Base-by-base conservation (phyloP, 2,888 invertebrate species). In the Harpagoxenus sublaevis region DNA sequence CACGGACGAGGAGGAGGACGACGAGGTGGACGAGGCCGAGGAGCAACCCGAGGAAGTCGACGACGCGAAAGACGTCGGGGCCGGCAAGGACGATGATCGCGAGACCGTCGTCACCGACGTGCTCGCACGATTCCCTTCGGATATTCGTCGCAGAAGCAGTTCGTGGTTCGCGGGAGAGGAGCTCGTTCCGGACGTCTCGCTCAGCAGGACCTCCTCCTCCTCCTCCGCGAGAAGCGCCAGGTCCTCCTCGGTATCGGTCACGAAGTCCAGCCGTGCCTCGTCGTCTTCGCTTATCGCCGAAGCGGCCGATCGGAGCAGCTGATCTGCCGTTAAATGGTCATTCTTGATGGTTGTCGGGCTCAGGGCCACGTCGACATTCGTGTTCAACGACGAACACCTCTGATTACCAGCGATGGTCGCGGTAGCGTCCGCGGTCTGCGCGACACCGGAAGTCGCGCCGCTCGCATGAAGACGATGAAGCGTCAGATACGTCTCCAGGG, bases 401-500 rank as follows among this genome's bases (percentile, higher is more conserved):
- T 87, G 91, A 81, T 68, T 83, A 70, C 87, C 60, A 62, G 70
- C 60, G 78, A 81, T 74, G 78, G 83, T 31, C 83, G 87, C 42
- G 42, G 75, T 90, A 84, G 93, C 86, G 60, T 65, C 95, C 87
- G 94, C 62, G 18, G 90, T 86, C 23, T 84, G 92, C 73, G 63
- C 93, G 88, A 94, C 94, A 85, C 88, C 28, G 95, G 92, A 87
- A 74, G 96, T 95, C n/a, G 96, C 96, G n/a, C 97, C 96, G 75
- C 96, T 97, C 39, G 96, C 96, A 71, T 97, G 97, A 77, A 98
- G 96, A 89, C 98, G 96, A 95, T 98, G 98, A 87, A 98, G 95
- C 71, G 98, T 97, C 94, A 98, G 96, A 95, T 98, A 98, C 65
- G 98, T 98, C 96, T 98, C 98, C 86, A 98, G 95, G 45, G 98